Percentiles rank a stretch among this genome's conserved stretches.
phyloP scores from a whole-genome alignment of 2,113 vertebrate genomes.

The Plestiodon gilberti region DNA sequence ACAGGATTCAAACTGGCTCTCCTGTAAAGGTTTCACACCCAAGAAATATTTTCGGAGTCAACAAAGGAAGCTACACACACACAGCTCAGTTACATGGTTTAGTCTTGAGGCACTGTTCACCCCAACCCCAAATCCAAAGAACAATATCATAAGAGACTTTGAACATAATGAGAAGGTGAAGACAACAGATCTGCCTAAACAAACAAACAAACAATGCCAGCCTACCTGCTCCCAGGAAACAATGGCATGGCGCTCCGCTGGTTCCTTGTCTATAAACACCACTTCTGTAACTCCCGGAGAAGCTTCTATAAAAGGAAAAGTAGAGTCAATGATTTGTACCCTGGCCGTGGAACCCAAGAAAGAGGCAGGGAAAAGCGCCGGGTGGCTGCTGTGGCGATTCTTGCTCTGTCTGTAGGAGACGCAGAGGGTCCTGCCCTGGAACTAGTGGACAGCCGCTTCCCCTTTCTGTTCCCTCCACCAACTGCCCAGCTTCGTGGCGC shows the following conservation, averaged over 20 bases:
- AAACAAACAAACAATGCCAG: background rate
- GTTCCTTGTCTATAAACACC: conserved; percentile 85
- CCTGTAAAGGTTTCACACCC: too few species aligned
- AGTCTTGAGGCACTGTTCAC: background rate
- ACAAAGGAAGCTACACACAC: too few species aligned
- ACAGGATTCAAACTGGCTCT: too few species aligned
- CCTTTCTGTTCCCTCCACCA: too few species aligned
- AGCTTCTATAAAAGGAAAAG: conserved; percentile 78
- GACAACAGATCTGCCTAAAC: background rate
- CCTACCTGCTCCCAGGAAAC: conserved; percentile 94
- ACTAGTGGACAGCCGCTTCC: too few species aligned
- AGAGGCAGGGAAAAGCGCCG: background rate
- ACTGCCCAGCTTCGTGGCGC: too few species aligned
- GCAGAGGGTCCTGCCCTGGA: background rate
- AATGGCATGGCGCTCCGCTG: conserved; percentile 89
- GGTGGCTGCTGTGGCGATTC: background rate
- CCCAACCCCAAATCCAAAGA: background rate
- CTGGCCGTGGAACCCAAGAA: background rate
- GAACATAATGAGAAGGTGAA: background rate
- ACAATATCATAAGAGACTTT: background rate
- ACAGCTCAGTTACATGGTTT: background rate
- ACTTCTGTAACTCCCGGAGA: conserved; percentile 92
- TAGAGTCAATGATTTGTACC: background rate
- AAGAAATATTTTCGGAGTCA: too few species aligned
- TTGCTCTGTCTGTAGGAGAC: background rate